Percentiles rank a stretch among this genome's conserved stretches.
Conservation (phyloP, 2,888 invertebrate genomes). For the Limenitis camilla region DNA sequence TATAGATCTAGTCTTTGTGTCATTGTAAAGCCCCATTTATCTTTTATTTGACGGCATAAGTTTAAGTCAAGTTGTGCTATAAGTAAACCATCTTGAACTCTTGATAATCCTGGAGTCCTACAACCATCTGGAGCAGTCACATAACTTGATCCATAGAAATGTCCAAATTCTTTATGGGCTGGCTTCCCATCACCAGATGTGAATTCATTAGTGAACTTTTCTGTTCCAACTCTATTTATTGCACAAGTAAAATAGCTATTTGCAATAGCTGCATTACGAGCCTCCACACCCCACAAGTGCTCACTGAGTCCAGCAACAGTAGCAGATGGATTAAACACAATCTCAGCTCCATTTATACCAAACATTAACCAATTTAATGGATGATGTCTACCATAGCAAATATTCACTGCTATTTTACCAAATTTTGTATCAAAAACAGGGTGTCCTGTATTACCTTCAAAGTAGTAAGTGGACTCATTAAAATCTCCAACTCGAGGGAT, state of each 20-base stretch:
- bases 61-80: constrained; percentile 95
- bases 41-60: constrained; percentile 94
- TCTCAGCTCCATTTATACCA: constrained; percentile 97
- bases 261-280: constrained; percentile 96
- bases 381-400: constrained; percentile 99
- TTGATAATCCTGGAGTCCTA: constrained; percentile 89
- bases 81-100: constrained; percentile 88
- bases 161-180: constrained; percentile 92
- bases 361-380: constrained; percentile 99
- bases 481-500: constrained; percentile 98
- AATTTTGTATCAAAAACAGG: constrained; percentile 92
- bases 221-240: constrained; percentile 95
- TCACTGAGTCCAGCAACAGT: constrained; percentile 89
- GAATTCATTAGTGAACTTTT: constrained; percentile 79
- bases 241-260: constrained; percentile 97
- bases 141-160: constrained; percentile 98
- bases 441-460: constrained; percentile 97
- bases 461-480: constrained; percentile 98
- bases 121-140: constrained; percentile 95
- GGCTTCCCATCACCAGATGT: constrained; percentile 78
- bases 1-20: constrained; percentile 95
- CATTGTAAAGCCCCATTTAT: constrained; percentile 97
- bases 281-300: constrained; percentile 96
- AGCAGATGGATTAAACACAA: constrained; percentile 99
- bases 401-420: constrained; percentile 94